A percentile compares a stretch with the other conserved stretches of the same genome.
These are phyloP conservation scores for Semnopithecus entellus DNA, from an alignment of 2,113 vertebrate genomes.

Conservation along the genomic window DNA sequence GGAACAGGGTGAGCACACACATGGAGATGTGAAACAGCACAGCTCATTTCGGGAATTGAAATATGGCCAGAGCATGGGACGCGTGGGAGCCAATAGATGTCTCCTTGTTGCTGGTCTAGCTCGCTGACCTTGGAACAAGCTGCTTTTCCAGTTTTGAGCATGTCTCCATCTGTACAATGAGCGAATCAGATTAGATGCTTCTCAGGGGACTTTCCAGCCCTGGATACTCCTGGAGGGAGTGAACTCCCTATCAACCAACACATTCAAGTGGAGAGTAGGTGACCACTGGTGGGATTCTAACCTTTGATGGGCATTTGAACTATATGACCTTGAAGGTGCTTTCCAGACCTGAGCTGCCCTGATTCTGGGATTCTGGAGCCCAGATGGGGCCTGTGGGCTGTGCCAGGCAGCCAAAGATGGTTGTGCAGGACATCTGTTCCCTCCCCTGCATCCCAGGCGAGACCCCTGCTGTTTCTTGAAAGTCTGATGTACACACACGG, in stretches of 20 bases:
- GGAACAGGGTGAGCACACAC: neutral
- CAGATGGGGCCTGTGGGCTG: neutral
- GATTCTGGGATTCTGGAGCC: neutral
- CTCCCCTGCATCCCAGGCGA: neutral
- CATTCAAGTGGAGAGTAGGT: neutral
- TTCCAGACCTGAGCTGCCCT: neutral
- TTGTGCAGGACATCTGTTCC: neutral
- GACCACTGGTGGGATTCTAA: neutral
- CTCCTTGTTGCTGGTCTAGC: neutral
- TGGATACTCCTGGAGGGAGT: neutral
- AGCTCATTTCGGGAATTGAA: neutral
- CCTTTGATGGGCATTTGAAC: neutral
- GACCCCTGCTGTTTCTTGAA: neutral
- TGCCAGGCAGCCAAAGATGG: neutral
- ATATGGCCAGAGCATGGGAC: fast-evolving
- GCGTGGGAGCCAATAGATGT: neutral
- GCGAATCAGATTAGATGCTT: neutral
- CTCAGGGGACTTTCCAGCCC: neutral
- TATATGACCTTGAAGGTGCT: neutral
- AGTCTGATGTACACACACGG: neutral
- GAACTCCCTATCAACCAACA: neutral
- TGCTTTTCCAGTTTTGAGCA: constrained; percentile 1
- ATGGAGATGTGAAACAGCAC: neutral
- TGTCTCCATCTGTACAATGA: constrained; percentile 15
- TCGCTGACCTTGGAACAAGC: constrained; percentile 50